A percentile compares a stretch with the other conserved stretches of the same genome.
Conservation (phyloP, 1,140 invertebrate genomes). For the Macrostomum lignano region DNA sequence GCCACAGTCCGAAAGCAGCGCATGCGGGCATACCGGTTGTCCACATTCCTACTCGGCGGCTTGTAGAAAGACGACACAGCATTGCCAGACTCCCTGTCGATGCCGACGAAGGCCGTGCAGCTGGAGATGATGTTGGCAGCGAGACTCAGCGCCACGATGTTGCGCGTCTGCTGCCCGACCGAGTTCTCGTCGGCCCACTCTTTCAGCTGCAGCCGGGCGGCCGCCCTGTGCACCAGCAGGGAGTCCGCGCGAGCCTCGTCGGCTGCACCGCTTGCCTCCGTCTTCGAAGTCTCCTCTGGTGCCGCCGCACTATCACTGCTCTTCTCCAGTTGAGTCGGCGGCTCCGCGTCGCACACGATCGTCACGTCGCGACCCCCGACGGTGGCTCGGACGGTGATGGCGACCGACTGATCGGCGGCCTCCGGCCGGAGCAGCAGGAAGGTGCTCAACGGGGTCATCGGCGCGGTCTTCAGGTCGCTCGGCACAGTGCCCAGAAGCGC, state of each 20-base stretch:
- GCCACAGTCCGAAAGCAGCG: too few relatives aligned
- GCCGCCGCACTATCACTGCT: background rate
- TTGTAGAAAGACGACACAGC: too few relatives aligned
- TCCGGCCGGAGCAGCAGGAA: too few relatives aligned
- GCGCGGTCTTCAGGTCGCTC: too few relatives aligned
- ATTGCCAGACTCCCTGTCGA: constrained; percentile 7
- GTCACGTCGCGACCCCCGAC: too few relatives aligned
- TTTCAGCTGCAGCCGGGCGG: constrained; percentile 4
- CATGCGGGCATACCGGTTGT: too few relatives aligned
- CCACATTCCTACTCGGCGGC: too few relatives aligned
- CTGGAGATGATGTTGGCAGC: constrained; percentile 6
- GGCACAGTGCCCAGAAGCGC: constrained; percentile 9
- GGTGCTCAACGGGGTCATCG: too few relatives aligned
- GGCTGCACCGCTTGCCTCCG: background rate
- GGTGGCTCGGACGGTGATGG: too few relatives aligned
- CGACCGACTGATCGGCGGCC: too few relatives aligned
- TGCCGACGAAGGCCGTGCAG: constrained; percentile 6
- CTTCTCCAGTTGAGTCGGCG: constrained; percentile 10
- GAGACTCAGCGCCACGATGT: constrained; percentile 6
- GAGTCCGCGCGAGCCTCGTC: background rate
- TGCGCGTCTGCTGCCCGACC: constrained; percentile 2
- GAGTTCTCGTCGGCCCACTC: background rate
- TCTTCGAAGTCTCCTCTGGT: background rate
- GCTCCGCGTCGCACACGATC: constrained; percentile 18
- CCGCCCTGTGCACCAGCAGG: constrained; percentile 4